Evolutionary conservation across 2,113 vertebrate species (phyloP).

Genomic region (Epinephelus lanceolatus): DNA sequence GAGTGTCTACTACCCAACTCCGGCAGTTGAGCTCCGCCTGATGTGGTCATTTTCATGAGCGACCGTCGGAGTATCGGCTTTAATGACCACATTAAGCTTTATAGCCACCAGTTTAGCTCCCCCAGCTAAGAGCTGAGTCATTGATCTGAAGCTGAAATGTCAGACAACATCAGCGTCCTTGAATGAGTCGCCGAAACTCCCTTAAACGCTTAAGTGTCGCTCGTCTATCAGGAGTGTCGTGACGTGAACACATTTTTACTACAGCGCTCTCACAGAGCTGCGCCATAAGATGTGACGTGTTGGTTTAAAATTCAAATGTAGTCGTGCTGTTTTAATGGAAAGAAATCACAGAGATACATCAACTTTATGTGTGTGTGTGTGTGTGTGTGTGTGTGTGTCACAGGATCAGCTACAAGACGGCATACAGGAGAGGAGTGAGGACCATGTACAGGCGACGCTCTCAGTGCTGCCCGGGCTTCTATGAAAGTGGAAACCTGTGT

Average conservation of each 20-base stretch:
- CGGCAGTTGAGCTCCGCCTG: slow-evolving; percentile 8
- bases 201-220: slow-evolving; percentile 3
- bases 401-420: slow-evolving; percentile 90
- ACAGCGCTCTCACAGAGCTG: background rate
- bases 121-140: slow-evolving; percentile 46
- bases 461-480: slow-evolving; percentile 95
- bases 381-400: slow-evolving; percentile 24
- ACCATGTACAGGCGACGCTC: slow-evolving; percentile 95
- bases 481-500: slow-evolving; percentile 91
- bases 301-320: background rate
- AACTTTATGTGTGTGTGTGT: slow-evolving; percentile 7
- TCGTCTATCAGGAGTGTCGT: background rate
- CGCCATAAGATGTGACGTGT: background rate
- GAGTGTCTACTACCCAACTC: background rate
- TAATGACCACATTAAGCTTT: slow-evolving; percentile 73
- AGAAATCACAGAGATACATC: background rate
- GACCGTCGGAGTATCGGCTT: slow-evolving; percentile 32
- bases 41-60: slow-evolving; percentile 55
- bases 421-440: slow-evolving; percentile 92
- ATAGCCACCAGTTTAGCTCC: slow-evolving; percentile 55
- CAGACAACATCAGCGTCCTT: slow-evolving; percentile 64
- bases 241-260: background rate
- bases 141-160: slow-evolving; percentile 53
- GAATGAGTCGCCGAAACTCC: slow-evolving; percentile 31
- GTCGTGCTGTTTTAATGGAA: background rate